Evolutionary conservation across 1,140 invertebrate genomes (phyloP), one percentile per base, ranked within the genome.

Genomic region (Cydia pomonella): DNA sequence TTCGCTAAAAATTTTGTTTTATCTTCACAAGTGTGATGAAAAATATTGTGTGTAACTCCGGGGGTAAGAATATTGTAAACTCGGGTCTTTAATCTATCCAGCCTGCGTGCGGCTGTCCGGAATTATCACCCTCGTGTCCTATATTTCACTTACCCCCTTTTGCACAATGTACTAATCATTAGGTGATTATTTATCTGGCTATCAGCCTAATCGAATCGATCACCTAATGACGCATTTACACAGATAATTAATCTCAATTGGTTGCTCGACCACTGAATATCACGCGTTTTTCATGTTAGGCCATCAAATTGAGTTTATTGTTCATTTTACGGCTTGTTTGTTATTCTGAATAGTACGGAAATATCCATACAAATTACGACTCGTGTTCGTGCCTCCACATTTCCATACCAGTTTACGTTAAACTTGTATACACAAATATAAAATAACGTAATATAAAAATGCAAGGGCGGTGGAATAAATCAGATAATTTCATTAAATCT

Each of bases 201-300:
- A 29, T 66, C 23, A 33, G 13, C 27, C 12, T 63, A 63, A 63
- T 33, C 63, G 13, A 23, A 2, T 63, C 21, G 63, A 66, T 66
- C 25, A 18, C 53, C 27, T 66, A 66, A 33, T 66, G 63, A 66
- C 13, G 63, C 63, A 13, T 66, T 66, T 66, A 66, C 63, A 66
- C 25, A 33, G 63, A 66, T 29, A 33, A 66, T 66, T 66, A 33
- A 29, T 66, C 63, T 66, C 25, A 66, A 66, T 66, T 66, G 25
- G 33, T 3, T 18, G 27, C 27, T 16, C 16, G 16, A 27, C 25
- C 33, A 66, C 63, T 27, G 25, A 66, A 66, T 66, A 66, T 66
- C 63, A 33, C 27, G 16, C 63, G 25, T 27, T 66, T 13, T 23
- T 63, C 63, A 3, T 59, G 27, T 66, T 6, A 7, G 12, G 63